Base-by-base conservation (phyloP, 2,113 vertebrate genomes). In the Forbesichthys papilliferus region DNA sequence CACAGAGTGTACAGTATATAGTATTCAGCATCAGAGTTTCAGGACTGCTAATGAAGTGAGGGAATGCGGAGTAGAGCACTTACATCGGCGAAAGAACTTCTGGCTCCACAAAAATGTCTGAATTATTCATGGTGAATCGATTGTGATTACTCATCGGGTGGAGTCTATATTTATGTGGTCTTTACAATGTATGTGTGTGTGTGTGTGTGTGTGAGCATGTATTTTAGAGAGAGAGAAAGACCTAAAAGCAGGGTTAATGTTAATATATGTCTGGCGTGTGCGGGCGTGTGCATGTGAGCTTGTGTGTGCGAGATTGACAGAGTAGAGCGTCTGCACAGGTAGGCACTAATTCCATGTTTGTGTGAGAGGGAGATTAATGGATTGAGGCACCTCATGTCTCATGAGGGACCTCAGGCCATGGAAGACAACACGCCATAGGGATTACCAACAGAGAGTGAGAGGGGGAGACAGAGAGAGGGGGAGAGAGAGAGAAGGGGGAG, bases 371-470 rank as follows among this genome's bases (percentile, higher is more conserved):
- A 67, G 75, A 64, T 72, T 63, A 72, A 64, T 71, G 59, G 36
- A 51, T 18, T 66, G 16, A 48, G 68, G 11, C 36, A 47, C 4
- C 33, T 12, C 48, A 14, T 49, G 8, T 18, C 36, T 11, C 55
- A 13, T 11, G 27, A 18, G 75, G 36, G 61, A 61, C 62, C 14
- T 52, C 9, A 61, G 48, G 66, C 49, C 13, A 59, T 47, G 75
- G 61, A 54, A 73, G 64, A 68, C 65, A 68, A 68, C 65, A 36
- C 6, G 11, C 27, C 68, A 68, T 64, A 78, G 34, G 55, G 64
- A 63, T 68, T 58, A 64, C 59, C 64, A 11, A 33, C 27, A 33
- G 46, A 13, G 46, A 46, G 4, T 3, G 66, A 16, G 53, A 36
- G 64, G 34, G 53, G 47, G 34, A 48, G 64, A 20, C n/a, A 12